phyloP scores from a whole-genome alignment of 2,888 invertebrate genomes.

The Halictus ligatus region DNA sequence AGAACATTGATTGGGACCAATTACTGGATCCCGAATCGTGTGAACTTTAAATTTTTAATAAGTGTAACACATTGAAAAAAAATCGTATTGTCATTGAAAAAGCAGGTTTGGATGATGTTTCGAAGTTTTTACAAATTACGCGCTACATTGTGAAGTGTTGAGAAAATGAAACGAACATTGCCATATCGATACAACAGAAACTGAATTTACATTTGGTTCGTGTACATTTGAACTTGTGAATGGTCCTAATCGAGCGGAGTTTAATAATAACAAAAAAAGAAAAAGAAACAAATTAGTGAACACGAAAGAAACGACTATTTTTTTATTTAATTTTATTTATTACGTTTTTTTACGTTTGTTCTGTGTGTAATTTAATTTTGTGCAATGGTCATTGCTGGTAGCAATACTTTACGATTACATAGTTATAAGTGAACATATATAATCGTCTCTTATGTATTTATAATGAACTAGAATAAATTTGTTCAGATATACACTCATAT shows the following conservation, averaged over 20 bases:
- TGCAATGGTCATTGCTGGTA: slow-evolving; percentile 60
- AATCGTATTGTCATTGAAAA: slow-evolving; percentile 62
- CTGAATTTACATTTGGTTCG: slow-evolving; percentile 60
- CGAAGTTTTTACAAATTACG: slow-evolving; percentile 66
- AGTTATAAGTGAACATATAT: slow-evolving; percentile 58
- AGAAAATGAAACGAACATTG: slow-evolving; percentile 56
- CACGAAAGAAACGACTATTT: slow-evolving; percentile 45
- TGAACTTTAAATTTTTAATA: slow-evolving; percentile 77
- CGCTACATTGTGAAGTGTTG: slow-evolving; percentile 65
- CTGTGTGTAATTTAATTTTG: slow-evolving; percentile 60
- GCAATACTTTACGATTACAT: slow-evolving; percentile 61
- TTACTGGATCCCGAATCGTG: slow-evolving; percentile 80
- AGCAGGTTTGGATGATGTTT: slow-evolving; percentile 64
- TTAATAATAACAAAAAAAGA: slow-evolving; percentile 43
- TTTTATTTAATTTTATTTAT: slow-evolving; percentile 60
- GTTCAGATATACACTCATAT: slow-evolving; percentile 33
- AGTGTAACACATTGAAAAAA: slow-evolving; percentile 60
- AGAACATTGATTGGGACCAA: slow-evolving; percentile 92
- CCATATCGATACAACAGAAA: slow-evolving; percentile 63
- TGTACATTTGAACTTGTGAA: slow-evolving; percentile 52
- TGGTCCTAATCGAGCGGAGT: slow-evolving; percentile 65
- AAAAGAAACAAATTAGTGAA: slow-evolving; percentile 36
- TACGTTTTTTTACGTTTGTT: slow-evolving; percentile 48
- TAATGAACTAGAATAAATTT: slow-evolving; percentile 57
- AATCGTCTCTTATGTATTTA: slow-evolving; percentile 52